Conservation (phyloP, 1,140 invertebrate species). For the Akabosia matsudoensis region DNA sequence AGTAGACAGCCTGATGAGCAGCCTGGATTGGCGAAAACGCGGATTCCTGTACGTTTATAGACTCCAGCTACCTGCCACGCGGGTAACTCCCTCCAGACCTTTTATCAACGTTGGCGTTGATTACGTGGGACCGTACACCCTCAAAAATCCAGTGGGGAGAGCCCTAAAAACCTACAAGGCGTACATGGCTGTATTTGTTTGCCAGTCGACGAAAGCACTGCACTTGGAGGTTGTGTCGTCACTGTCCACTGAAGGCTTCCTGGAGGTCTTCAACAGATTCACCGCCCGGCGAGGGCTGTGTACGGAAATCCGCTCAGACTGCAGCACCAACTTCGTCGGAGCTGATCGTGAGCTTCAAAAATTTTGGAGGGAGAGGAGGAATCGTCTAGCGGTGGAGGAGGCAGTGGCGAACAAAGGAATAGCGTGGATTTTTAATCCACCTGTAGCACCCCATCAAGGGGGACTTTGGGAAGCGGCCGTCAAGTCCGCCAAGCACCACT, state of each 20-base stretch:
- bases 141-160: neutral
- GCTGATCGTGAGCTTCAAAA: neutral
- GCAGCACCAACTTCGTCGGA: neutral
- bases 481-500: constrained; percentile 43
- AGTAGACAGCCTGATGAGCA: neutral
- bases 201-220: neutral
- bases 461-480: no score
- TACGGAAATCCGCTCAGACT: neutral
- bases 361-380: neutral
- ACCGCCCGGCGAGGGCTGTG: neutral
- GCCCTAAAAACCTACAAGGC: neutral
- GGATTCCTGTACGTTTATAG: neutral
- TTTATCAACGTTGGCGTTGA: neutral
- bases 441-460: neutral
- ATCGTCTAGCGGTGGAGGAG: neutral
- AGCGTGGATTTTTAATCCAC: neutral
- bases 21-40: neutral
- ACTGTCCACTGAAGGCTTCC: neutral
- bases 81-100: neutral
- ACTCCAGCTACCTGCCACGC: neutral
- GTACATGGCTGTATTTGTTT: no score
- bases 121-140: neutral
- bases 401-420: neutral
- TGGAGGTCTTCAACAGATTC: neutral
- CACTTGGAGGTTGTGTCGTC: neutral